Conservation (phyloP, 2,888 invertebrate genomes). For the Ariolimax columbianus region DNA sequence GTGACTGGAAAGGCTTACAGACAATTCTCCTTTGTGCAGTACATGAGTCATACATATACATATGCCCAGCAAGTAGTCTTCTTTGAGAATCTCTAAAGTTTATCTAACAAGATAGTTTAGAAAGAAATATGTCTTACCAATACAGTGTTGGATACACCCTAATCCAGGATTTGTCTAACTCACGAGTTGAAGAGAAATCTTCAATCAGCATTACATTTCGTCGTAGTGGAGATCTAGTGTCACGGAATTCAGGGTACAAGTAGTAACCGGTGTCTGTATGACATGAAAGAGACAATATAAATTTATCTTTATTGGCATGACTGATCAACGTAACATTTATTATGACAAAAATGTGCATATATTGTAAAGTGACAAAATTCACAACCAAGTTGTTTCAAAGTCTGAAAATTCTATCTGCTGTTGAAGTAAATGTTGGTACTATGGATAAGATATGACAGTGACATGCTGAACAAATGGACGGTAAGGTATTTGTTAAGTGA, state of each 20-base stretch:
- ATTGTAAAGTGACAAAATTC: too few species aligned
- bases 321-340: too few species aligned
- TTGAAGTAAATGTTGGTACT: too few species aligned
- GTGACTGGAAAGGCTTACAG: too few species aligned
- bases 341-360: too few species aligned
- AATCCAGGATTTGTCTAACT: slow-evolving; percentile 44
- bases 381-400: too few species aligned
- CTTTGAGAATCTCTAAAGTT: neutral
- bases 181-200: neutral
- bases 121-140: slow-evolving; percentile 81
- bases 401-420: too few species aligned
- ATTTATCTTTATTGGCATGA: neutral
- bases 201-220: slow-evolving; percentile 37
- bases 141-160: slow-evolving; percentile 84
- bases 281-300: neutral
- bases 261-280: slow-evolving; percentile 72
- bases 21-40: too few species aligned
- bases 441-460: too few species aligned
- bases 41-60: too few species aligned
- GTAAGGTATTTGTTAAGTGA: too few species aligned
- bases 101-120: neutral
- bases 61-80: neutral
- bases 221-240: neutral
- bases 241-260: slow-evolving; percentile 64
- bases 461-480: too few species aligned